Evolutionary conservation across 1,140 invertebrate genomes (phyloP).

Genomic region (Orchesella cincta): DNA sequence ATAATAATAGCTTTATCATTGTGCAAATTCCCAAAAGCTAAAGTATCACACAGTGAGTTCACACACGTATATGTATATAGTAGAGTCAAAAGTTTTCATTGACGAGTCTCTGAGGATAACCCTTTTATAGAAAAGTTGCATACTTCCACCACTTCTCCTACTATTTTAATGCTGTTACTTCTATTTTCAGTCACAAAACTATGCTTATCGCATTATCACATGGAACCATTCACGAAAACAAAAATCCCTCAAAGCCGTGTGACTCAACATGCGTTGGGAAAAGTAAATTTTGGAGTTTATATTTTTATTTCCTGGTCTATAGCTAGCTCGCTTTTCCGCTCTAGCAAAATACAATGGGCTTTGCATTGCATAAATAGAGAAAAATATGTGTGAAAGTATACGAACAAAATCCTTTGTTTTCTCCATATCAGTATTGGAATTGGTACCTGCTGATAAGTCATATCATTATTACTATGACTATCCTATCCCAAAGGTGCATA

Average conservation of each 20-base stretch:
- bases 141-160: too few species aligned
- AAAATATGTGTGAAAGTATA: too few species aligned
- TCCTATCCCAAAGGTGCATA: too few species aligned
- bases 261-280: neutral
- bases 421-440: too few species aligned
- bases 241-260: neutral
- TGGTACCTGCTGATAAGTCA: too few species aligned
- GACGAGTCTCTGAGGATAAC: slow-evolving; percentile 25
- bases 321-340: too few species aligned
- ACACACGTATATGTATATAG: neutral
- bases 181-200: neutral
- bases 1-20: slow-evolving; percentile 15
- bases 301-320: too few species aligned
- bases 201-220: slow-evolving; percentile 9
- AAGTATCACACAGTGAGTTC: slow-evolving; percentile 5
- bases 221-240: slow-evolving; percentile 1
- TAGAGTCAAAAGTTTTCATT: slow-evolving; percentile 10
- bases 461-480: too few species aligned
- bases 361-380: too few species aligned
- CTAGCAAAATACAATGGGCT: too few species aligned
- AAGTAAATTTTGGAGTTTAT: slow-evolving; percentile 22
- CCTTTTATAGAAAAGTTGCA: too few species aligned
- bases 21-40: slow-evolving; percentile 20
- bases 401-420: too few species aligned
- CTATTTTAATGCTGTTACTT: neutral